phyloP scores from a whole-genome alignment of 2,888 invertebrate species.

The Meghimatium bilineatum region DNA sequence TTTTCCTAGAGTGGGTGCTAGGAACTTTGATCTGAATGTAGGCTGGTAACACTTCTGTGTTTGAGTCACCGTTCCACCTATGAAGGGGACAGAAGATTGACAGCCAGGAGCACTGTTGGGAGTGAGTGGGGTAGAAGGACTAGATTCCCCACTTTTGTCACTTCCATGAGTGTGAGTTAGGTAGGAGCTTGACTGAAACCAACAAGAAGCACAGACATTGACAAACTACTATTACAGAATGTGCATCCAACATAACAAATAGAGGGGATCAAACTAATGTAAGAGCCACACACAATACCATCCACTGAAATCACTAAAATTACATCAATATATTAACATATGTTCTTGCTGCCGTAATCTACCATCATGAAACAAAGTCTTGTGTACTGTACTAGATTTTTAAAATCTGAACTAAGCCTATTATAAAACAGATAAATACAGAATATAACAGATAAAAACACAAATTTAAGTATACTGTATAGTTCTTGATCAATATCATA shows the following conservation, averaged over 20 bases:
- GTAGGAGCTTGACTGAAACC: slow-evolving; percentile 37
- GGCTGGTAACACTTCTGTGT: slow-evolving; percentile 9
- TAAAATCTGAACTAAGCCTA: not conserved
- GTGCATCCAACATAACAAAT: not conserved
- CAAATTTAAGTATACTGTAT: too few relatives aligned
- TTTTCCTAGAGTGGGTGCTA: not conserved
- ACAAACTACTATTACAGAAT: not conserved
- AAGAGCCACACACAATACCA: not conserved
- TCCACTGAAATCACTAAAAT: not conserved
- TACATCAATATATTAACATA: not conserved
- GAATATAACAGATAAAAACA: not conserved
- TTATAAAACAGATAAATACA: not conserved
- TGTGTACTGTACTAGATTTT: not conserved
- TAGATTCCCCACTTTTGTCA: slow-evolving; percentile 27
- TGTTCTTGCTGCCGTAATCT: not conserved
- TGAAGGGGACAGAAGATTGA: not conserved
- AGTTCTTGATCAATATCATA: too few relatives aligned
- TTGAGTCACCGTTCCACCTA: not conserved
- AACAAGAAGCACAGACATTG: slow-evolving; percentile 33
- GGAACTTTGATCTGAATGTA: slow-evolving; percentile 12
- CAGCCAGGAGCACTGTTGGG: slow-evolving; percentile 6
- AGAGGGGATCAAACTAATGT: not conserved
- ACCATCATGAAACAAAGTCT: not conserved
- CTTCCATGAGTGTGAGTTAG: slow-evolving; percentile 7
- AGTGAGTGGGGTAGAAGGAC: slow-evolving; percentile 2